Conservation (phyloP, 2,797 vertebrate species). For the Trachops cirrhosus region DNA sequence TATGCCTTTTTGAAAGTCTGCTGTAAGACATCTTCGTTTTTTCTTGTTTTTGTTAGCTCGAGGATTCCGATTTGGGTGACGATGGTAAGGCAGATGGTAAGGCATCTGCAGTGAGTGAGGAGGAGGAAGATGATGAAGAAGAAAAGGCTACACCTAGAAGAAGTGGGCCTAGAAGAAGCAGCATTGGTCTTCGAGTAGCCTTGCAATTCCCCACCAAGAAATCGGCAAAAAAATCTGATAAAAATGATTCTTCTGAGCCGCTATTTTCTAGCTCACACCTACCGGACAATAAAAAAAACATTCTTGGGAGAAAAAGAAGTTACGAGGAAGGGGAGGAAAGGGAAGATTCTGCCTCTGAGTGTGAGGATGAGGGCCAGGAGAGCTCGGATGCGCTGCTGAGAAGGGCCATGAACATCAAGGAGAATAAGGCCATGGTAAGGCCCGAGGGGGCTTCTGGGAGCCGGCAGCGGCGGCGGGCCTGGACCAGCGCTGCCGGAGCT, state of each 20-base stretch:
- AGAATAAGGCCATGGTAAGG: conserved; percentile 97
- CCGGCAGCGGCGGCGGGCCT: accelerated
- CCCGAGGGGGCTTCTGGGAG: accelerated
- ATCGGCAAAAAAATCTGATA: conserved; percentile 61
- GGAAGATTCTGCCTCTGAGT: conserved; percentile 76
- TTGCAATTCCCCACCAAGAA: conserved; percentile 93
- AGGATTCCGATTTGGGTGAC: conserved; percentile 81
- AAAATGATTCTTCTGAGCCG: conserved; percentile 62
- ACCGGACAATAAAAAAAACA: conserved; percentile 66
- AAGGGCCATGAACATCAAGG: conserved; percentile 94
- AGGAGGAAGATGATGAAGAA: conserved; percentile 83
- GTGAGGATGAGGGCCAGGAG: conserved; percentile 82
- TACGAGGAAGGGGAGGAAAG: conserved; percentile 28
- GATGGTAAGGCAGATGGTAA: conserved; percentile 76
- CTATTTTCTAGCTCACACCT: conserved; percentile 61
- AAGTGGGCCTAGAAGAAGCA: conserved; percentile 85
- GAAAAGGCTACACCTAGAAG: conserved; percentile 73
- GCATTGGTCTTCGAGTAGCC: conserved; percentile 90
- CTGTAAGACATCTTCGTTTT: background rate
- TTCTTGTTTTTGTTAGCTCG: conserved; percentile 71
- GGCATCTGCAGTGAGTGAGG: conserved; percentile 82
- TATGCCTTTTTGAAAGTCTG: background rate
- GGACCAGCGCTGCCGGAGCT: background rate
- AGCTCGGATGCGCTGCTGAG: conserved; percentile 87
- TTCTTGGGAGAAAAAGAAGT: conserved; percentile 68